Percentiles rank a stretch among this genome's conserved stretches.
phyloP scores from a whole-genome alignment of 2,888 invertebrate species.

The Falcaria lacertinaria region DNA sequence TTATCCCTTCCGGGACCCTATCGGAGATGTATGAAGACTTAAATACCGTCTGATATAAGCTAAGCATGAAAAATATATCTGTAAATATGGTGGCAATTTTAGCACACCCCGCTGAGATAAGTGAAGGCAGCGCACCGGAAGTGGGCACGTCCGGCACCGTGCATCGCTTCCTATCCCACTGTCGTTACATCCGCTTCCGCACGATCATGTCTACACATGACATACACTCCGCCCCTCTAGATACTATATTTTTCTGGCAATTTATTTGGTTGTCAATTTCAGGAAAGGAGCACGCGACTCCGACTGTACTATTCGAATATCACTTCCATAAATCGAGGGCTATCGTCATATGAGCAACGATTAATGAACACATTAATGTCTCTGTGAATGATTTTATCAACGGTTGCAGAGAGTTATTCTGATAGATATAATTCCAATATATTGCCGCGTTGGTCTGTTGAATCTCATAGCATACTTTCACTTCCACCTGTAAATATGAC shows the following conservation, averaged over 20 bases:
- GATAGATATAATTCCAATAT: background rate
- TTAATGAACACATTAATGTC: constrained; percentile 12
- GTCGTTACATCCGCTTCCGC: constrained; percentile 71
- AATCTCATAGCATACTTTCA: too few relatives aligned
- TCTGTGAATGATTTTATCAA: background rate
- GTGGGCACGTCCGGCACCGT: constrained; percentile 68
- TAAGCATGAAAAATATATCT: background rate
- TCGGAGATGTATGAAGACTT: too few relatives aligned
- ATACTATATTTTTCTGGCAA: constrained; percentile 62
- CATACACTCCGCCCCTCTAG: constrained; percentile 46
- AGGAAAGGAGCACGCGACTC: constrained; percentile 72
- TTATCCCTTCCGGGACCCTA: too few relatives aligned
- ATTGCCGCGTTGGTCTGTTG: too few relatives aligned
- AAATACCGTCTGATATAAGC: constrained; percentile 6
- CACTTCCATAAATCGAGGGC: constrained; percentile 42
- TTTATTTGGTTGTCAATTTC: constrained; percentile 76
- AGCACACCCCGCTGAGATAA: constrained; percentile 67
- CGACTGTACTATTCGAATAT: constrained; percentile 27
- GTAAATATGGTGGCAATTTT: constrained; percentile 36
- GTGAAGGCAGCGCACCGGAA: constrained; percentile 70
- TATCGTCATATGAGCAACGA: constrained; percentile 18
- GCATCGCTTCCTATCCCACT: constrained; percentile 65
- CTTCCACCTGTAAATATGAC: too few relatives aligned
- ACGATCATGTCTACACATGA: constrained; percentile 53
- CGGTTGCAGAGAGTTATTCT: background rate